Evolutionary conservation across 1,140 invertebrate species (phyloP).

Genomic region (Zaprionus taronus): DNA sequence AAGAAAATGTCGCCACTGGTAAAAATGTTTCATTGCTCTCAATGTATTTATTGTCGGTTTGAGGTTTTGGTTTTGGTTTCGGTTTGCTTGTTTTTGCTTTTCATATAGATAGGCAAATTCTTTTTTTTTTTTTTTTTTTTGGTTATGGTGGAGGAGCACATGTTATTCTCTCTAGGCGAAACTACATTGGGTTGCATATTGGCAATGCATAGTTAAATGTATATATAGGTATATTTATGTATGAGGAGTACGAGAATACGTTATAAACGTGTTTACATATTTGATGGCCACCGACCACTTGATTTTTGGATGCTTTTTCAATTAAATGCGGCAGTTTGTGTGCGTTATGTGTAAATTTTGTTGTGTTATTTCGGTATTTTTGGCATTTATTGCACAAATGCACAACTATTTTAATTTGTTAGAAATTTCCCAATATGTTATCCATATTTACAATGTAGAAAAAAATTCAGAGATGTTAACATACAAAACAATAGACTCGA

Average conservation of each 20-base stretch:
- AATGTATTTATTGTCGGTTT: slow-evolving; percentile 38
- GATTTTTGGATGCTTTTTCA: slow-evolving; percentile 42
- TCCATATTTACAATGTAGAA: slow-evolving; percentile 34
- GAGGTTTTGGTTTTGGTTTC: slow-evolving; percentile 14
- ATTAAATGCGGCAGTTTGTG: slow-evolving; percentile 30
- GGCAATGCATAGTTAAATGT: slow-evolving; percentile 35
- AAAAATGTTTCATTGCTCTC: slow-evolving; percentile 70
- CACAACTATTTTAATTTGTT: slow-evolving; percentile 49
- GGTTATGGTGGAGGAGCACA: slow-evolving; percentile 41
- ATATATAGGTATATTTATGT: slow-evolving; percentile 36
- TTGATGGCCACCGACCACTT: slow-evolving; percentile 54
- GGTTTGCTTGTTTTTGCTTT: slow-evolving; percentile 40
- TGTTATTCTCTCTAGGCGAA: slow-evolving; percentile 57
- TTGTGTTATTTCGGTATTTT: slow-evolving; percentile 36
- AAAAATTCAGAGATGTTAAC: slow-evolving; percentile 25
- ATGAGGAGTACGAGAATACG: slow-evolving; percentile 14
- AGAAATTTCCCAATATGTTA: slow-evolving; percentile 24
- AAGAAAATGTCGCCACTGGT: slow-evolving; percentile 82
- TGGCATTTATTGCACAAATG: slow-evolving; percentile 42
- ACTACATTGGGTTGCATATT: slow-evolving; percentile 49
- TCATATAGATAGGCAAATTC: slow-evolving; percentile 1
- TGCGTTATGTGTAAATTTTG: slow-evolving; percentile 14
- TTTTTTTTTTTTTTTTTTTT: slow-evolving; percentile 23
- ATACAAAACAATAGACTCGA: slow-evolving; percentile 1
- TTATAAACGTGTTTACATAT: slow-evolving; percentile 49